phyloP scores from a whole-genome alignment of 1,140 invertebrate genomes.

The Dinoponera quadriceps region DNA sequence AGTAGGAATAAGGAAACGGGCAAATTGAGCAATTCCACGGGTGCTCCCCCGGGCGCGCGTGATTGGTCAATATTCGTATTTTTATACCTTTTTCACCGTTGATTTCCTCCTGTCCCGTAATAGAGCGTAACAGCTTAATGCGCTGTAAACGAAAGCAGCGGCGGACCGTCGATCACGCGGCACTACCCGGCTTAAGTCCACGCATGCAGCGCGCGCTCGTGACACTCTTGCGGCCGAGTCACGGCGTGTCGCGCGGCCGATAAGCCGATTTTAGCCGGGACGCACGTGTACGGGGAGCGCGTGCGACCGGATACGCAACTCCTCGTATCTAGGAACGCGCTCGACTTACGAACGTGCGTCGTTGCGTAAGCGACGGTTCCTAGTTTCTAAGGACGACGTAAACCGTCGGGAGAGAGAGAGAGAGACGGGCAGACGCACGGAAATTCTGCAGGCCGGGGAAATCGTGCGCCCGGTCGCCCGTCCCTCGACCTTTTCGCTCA shows the following conservation, averaged over 20 bases:
- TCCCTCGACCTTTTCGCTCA: neutral
- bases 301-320: slow-evolving; percentile 50
- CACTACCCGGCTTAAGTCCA: slow-evolving; percentile 42
- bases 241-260: slow-evolving; percentile 26
- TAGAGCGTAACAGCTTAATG: slow-evolving; percentile 62
- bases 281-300: slow-evolving; percentile 28
- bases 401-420: slow-evolving; percentile 1
- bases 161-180: slow-evolving; percentile 46
- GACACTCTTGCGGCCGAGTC: neutral
- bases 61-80: slow-evolving; percentile 58
- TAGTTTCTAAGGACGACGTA: slow-evolving; percentile 10
- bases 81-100: slow-evolving; percentile 51
- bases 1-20: slow-evolving; percentile 59
- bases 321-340: neutral
- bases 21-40: slow-evolving; percentile 58
- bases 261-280: slow-evolving; percentile 59
- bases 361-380: slow-evolving; percentile 25
- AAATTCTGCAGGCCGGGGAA: neutral
- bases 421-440: neutral
- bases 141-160: slow-evolving; percentile 56
- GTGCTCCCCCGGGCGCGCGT: slow-evolving; percentile 38
- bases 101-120: slow-evolving; percentile 56
- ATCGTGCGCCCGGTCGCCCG: neutral
- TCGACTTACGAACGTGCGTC: slow-evolving; percentile 15
- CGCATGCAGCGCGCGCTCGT: neutral